Percentiles rank a stretch among this genome's conserved stretches.
phyloP scores from a whole-genome alignment of 1,140 invertebrate genomes.

The Listronotus bonariensis region DNA sequence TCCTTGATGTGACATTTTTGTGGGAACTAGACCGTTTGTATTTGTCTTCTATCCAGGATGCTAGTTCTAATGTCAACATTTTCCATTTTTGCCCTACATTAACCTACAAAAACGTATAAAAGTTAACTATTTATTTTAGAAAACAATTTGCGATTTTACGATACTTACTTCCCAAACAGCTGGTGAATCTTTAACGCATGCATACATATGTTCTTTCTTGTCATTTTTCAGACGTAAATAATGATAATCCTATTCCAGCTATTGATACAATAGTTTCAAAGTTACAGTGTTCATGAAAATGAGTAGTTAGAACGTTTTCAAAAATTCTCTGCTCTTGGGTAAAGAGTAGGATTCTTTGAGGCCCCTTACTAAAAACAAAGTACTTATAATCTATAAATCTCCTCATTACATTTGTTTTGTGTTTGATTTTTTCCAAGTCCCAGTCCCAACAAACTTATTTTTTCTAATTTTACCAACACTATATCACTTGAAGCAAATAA shows the following conservation, averaged over 20 bases:
- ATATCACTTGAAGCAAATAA: too few species aligned
- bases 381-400: too few species aligned
- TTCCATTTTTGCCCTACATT: slow-evolving; percentile 81
- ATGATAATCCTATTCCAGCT: slow-evolving; percentile 71
- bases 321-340: slow-evolving; percentile 80
- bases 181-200: slow-evolving; percentile 69
- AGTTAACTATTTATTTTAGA: too few species aligned
- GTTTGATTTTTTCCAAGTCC: too few species aligned
- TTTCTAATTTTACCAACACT: too few species aligned
- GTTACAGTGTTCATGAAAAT: slow-evolving; percentile 72
- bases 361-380: slow-evolving; percentile 67
- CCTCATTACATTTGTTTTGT: too few species aligned
- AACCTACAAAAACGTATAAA: slow-evolving; percentile 52
- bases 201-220: slow-evolving; percentile 51
- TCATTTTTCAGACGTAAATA: slow-evolving; percentile 57
- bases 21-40: slow-evolving; percentile 62
- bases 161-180: slow-evolving; percentile 71
- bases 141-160: too few species aligned
- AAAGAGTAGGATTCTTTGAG: slow-evolving; percentile 78
- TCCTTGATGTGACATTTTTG: slow-evolving; percentile 76
- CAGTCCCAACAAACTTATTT: too few species aligned
- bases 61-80: slow-evolving; percentile 73
- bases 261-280: slow-evolving; percentile 74
- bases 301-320: slow-evolving; percentile 67
- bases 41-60: slow-evolving; percentile 82